phyloP scores from a whole-genome alignment of 2,797 vertebrate genomes.

The Oryzias dopingdopingensis region DNA sequence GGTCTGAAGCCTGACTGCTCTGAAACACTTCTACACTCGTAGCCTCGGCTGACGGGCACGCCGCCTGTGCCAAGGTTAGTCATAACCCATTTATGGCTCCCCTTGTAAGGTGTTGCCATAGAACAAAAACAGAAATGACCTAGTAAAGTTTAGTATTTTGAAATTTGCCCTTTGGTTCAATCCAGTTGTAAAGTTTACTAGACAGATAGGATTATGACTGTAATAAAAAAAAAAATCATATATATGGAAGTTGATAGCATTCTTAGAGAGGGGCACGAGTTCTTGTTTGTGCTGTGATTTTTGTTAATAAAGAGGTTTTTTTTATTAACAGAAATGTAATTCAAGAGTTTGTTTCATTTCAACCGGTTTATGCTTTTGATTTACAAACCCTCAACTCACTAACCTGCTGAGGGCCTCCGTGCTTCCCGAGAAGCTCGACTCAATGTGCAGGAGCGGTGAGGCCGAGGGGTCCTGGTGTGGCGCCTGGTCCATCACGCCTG shows the following conservation, averaged over 20 bases:
- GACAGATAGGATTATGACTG: constrained; percentile 13
- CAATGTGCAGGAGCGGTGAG: constrained; percentile 12
- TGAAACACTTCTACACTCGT: constrained; percentile 38
- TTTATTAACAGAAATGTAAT: too few species aligned
- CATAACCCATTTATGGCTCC: constrained; percentile 36
- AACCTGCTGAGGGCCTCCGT: constrained; percentile 78
- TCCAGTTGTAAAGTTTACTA: neutral
- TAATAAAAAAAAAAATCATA: too few species aligned
- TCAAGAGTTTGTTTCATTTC: neutral
- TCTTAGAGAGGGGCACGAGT: too few species aligned
- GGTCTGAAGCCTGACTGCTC: constrained; percentile 40
- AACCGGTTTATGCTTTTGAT: neutral
- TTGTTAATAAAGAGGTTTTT: too few species aligned
- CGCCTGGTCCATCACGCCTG: constrained; percentile 68
- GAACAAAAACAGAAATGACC: neutral
- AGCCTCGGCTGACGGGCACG: constrained; percentile 16
- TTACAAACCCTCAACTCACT: constrained; percentile 42
- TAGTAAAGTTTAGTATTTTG: constrained; percentile 4
- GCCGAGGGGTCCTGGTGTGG: neutral
- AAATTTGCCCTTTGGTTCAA: neutral
- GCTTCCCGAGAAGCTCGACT: constrained; percentile 48
- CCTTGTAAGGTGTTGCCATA: neutral
- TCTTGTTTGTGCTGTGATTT: too few species aligned
- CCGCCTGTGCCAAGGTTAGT: constrained; percentile 36
- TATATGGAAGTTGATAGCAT: too few species aligned